Conservation (phyloP, 2,888 invertebrate genomes). For the Synergus gifuensis region DNA sequence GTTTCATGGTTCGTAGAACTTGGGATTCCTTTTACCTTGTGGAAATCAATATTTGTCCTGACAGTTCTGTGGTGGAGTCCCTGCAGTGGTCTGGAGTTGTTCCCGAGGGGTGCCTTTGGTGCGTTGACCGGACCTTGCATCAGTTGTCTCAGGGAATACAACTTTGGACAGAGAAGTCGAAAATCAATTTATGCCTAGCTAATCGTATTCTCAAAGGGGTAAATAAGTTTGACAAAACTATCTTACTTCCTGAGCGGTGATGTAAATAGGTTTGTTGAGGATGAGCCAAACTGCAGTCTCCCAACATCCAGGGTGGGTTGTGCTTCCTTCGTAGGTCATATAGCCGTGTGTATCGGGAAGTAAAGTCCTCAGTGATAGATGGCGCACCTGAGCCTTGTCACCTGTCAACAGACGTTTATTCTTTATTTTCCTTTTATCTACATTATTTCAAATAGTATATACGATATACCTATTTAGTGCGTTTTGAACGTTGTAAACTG, state of each 20-base stretch:
- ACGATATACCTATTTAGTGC: too few relatives aligned
- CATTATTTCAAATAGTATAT: background rate
- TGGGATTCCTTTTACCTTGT: slow-evolving; percentile 78
- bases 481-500: too few relatives aligned
- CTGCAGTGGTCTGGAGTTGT: slow-evolving; percentile 96
- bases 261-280: slow-evolving; percentile 98
- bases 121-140: slow-evolving; percentile 93
- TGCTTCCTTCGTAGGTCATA: slow-evolving; percentile 98
- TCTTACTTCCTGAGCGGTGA: slow-evolving; percentile 95
- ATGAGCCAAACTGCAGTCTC: slow-evolving; percentile 99
- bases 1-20: slow-evolving; percentile 41
- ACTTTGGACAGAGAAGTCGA: slow-evolving; percentile 79
- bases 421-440: background rate
- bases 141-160: slow-evolving; percentile 91
- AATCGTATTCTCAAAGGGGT: background rate
- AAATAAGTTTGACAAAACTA: background rate
- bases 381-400: slow-evolving; percentile 89
- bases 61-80: slow-evolving; percentile 95
- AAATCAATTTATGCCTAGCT: background rate
- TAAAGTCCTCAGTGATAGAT: slow-evolving; percentile 90
- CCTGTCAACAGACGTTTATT: slow-evolving; percentile 80
- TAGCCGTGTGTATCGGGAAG: slow-evolving; percentile 96
- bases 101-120: slow-evolving; percentile 94
- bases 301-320: slow-evolving; percentile 98
- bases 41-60: slow-evolving; percentile 98